Base-by-base conservation (phyloP, 2,888 invertebrate genomes). In the Sisyra terminalis region DNA sequence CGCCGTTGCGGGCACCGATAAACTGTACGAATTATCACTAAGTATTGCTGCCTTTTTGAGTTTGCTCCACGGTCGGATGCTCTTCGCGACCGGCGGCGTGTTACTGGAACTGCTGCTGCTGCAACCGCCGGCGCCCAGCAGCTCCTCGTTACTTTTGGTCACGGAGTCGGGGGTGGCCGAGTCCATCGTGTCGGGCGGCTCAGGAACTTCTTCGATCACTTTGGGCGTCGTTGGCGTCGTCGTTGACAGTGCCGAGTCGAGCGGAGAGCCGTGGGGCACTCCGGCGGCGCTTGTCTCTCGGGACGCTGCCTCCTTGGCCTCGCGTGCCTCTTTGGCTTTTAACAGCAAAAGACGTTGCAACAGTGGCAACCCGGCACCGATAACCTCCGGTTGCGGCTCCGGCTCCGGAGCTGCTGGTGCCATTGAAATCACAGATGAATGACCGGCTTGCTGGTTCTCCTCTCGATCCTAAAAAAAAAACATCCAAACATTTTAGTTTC, bases 261-360 rank as follows among this genome's bases (percentile, higher is more conserved):
- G 47, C 32, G 40, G 16, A 29, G 31, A 15, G 11, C 5, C n/a
- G 3, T 9, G 13, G 10, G 14, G 42, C 17, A 32, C 40, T 40
- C 8, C 35, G 42, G 4, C 44, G 29, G 30, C 29, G 11, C 14
- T 15, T 14, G 34, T 34, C 17, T 41, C 41, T 41, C 34, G 31
- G 8, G 37, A 8, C n/a, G 37, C 29, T 10, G 46, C 39, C 5
- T 40, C 39, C 49, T 65, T 66, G 44, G 66, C 60, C 30, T 43
- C 43, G 47, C 66, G 65, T 50, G 83, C 84, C 59, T 78, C 78
- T 61, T 80, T 82, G 24, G 79, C 76, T 65, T 85, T 84, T 38
- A 85, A 65, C 47, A 83, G 64, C 16, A 83, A 66, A 46, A 86
- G 67, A 48, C 85, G 69, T 59, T 87, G 84, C 16, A 82, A 60